phyloP scores from a whole-genome alignment of 2,888 invertebrate species.

The Caenorhabditis virilis region DNA sequence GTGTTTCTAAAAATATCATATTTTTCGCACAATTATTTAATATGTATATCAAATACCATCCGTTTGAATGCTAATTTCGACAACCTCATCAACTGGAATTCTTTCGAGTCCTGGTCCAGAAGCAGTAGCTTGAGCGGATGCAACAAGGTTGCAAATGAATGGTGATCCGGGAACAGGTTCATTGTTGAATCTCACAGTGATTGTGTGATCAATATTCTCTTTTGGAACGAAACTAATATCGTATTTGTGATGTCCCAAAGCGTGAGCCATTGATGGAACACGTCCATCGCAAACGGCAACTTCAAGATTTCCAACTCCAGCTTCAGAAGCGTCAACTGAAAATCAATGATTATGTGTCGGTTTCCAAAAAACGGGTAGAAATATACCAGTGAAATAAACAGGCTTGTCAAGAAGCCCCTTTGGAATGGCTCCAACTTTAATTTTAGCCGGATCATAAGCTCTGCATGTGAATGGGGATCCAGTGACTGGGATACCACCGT shows the following conservation, averaged over 20 bases:
- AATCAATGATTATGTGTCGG: background rate
- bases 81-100: conserved; percentile 76
- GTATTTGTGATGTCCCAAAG: conserved; percentile 80
- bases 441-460: conserved; percentile 87
- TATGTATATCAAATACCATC: conserved; percentile 12
- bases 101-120: conserved; percentile 78
- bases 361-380: background rate
- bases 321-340: conserved; percentile 88
- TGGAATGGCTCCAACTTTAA: conserved; percentile 79
- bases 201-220: conserved; percentile 63
- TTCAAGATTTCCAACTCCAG: conserved; percentile 96
- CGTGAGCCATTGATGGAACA: conserved; percentile 93
- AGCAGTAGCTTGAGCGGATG: conserved; percentile 76
- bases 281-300: conserved; percentile 97
- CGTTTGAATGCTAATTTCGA: conserved; percentile 71
- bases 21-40: background rate
- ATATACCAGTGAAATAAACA: conserved; percentile 77
- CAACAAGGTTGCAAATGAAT: conserved; percentile 86
- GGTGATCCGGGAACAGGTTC: conserved; percentile 83
- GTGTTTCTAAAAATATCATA: conserved; percentile 9
- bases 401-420: conserved; percentile 84
- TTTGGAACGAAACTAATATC: conserved; percentile 68
- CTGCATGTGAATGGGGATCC: conserved; percentile 88
- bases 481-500: conserved; percentile 74
- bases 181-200: conserved; percentile 68